Base-by-base conservation (phyloP, 2,113 vertebrate species). In the Stigmatopora argus region DNA sequence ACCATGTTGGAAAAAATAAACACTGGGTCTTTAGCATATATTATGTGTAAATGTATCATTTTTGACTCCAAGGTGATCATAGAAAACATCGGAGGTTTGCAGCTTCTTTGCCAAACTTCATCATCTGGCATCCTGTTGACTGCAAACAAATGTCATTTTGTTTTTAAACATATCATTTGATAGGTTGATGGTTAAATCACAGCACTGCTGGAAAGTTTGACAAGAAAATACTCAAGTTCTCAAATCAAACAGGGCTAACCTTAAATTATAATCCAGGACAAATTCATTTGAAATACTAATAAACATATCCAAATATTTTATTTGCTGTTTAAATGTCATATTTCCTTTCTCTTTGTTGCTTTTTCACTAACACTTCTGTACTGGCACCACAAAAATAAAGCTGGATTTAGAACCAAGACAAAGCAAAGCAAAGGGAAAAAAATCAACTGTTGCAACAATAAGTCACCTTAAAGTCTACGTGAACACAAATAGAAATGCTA, bases 41-140 rank as follows among this genome's bases (percentile, higher is more conserved):
- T 61, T 31, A 47, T 44, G 51, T 65, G 18, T n/a, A 47, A 12
- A 38, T 12, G 23, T 44, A n/a, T 15, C 23, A 63, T 62, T 55
- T 57, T 53, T 21, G n/a, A 64, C 61, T 67, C 65, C 46, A 18
- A 61, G 65, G 12, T 73, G 64, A 26, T 23, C 60, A 51, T 51
- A 2, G n/a, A 8, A 51, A 71, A 17, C 3, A 56, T 62, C 57
- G 66, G 53, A 61, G 65, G 46, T 63, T 68, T 67, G 56, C 59
- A 69, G 62, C 66, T 60, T 71, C 77, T 83, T 83, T 79, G 81
- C 83, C 80, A 73, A 70, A 72, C 68, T 64, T 78, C 65, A 77
- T 69, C 68, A 55, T 77, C 64, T 80, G 67, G 70, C 65, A 66
- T 65, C 15, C 65, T 47, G 62, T 60, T 55, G 7, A 72, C 63